Base-by-base conservation (phyloP, 1,140 invertebrate species). In the Littorina saxatilis region DNA sequence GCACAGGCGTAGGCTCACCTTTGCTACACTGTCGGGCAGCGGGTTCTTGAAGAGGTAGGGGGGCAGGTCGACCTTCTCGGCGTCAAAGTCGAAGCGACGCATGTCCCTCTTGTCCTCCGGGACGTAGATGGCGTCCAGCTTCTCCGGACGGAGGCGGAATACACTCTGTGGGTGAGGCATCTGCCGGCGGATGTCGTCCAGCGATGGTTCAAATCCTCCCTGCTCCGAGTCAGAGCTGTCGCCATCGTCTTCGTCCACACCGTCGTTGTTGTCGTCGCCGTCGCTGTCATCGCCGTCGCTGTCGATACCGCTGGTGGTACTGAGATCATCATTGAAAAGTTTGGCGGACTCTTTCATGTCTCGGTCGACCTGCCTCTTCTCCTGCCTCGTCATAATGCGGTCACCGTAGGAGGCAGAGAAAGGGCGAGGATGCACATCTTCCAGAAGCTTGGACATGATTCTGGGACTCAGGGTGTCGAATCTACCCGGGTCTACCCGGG, bases 1-100 rank as follows among this genome's bases (percentile, higher is more conserved):
- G 23, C 87, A 86, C 35, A 88, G 82, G 23, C 82, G 80, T 20
- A 90, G 79, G 77, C 88, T 88, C 37, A 91, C 37, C 32, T 85
- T 84, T 50, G 81, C 74, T 37, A 88, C 85, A 0, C 81, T 70
- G 13, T 84, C 83, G 2, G 89, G 89, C 13, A 90, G 55, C 1
- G 87, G 85, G 50, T 82, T 83, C 29, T 83, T 66, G 79, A 90
- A 91, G 55, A 87, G 84, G 81, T 89, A 90, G 0, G 83, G 74
- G 2, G 89, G 88, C 37, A 88, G 68, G 50, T 88, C 85, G 4
- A 86, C 77, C 32, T 85, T 86, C n/a, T 86, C 80, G 40, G 88
- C 88, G 80, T 90, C 88, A 79, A 90, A 90, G 75, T 91, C 90
- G 68, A 87, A 90, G 50, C 86, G 84, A 17, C 82, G 76, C 83